A percentile compares a stretch with the other conserved stretches of the same genome.
Evolutionary conservation across 2,797 vertebrate species (phyloP).

Genomic region (Ambastaia sidthimunki): DNA sequence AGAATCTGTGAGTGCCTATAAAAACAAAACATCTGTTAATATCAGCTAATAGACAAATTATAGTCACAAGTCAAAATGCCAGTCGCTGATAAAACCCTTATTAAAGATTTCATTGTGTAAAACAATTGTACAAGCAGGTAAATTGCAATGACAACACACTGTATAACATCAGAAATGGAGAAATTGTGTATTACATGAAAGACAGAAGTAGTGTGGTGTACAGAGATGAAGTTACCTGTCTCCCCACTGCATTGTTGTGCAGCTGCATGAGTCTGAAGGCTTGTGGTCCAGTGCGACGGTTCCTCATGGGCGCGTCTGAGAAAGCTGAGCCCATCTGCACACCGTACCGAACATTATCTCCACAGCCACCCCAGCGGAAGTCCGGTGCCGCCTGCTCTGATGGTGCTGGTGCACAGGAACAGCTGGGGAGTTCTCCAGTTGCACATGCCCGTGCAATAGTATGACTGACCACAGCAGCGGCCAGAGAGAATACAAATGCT

Average conservation of each 20-base stretch:
- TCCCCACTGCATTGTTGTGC: slow-evolving; percentile 77
- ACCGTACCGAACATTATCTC: slow-evolving; percentile 78
- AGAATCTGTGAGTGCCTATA: slow-evolving; percentile 75
- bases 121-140: no score
- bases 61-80: no score
- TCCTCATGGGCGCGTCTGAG: slow-evolving; percentile 73
- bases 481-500: slow-evolving; percentile 77
- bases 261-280: slow-evolving; percentile 72
- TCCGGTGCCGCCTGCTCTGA: slow-evolving; percentile 67
- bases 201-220: background rate
- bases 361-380: slow-evolving; percentile 81
- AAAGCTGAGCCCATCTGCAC: slow-evolving; percentile 79
- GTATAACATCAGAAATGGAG: background rate
- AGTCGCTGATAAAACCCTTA: background rate
- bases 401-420: slow-evolving; percentile 74
- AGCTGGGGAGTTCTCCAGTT: slow-evolving; percentile 74
- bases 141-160: no score
- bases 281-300: slow-evolving; percentile 57
- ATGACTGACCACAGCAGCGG: slow-evolving; percentile 70
- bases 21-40: background rate
- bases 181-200: no score
- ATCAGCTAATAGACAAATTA: background rate
- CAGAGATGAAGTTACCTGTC: slow-evolving; percentile 68
- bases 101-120: no score
- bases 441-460: slow-evolving; percentile 75